These are phyloP conservation scores for Physocephala rufipes DNA, from an alignment of 2,888 invertebrate genomes.

Conservation along the genomic window DNA sequence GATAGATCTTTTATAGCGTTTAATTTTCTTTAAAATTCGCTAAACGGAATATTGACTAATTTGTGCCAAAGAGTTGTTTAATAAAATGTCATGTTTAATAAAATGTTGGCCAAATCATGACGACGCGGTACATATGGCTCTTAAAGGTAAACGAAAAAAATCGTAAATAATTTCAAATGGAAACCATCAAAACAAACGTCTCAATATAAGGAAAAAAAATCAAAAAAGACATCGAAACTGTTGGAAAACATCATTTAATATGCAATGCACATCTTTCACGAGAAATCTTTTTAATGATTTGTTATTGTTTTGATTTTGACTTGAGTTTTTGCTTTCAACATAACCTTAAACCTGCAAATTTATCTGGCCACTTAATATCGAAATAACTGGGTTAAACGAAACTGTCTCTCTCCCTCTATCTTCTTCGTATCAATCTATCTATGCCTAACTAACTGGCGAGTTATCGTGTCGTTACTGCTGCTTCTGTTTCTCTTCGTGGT, in stretches of 20 bases:
- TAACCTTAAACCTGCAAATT: slow-evolving; percentile 31
- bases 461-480: not conserved
- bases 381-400: not conserved
- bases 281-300: slow-evolving; percentile 28
- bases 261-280: slow-evolving; percentile 28
- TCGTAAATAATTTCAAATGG: not conserved
- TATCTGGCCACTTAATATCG: slow-evolving; percentile 34
- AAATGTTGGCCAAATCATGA: slow-evolving; percentile 17
- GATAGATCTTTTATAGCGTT: too few relatives aligned
- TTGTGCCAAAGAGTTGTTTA: slow-evolving; percentile 22
- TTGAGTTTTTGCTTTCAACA: slow-evolving; percentile 20
- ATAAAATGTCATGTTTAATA: slow-evolving; percentile 22
- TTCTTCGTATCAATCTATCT: slow-evolving; percentile 27
- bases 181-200: too few relatives aligned
- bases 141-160: not conserved
- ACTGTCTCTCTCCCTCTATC: slow-evolving; percentile 1
- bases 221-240: slow-evolving; percentile 34
- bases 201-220: too few relatives aligned
- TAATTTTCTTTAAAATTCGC: slow-evolving; percentile 34
- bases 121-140: not conserved
- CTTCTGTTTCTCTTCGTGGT: not conserved
- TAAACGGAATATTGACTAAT: slow-evolving; percentile 32
- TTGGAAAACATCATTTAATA: slow-evolving; percentile 35
- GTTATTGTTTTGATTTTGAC: slow-evolving; percentile 27
- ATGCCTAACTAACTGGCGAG: slow-evolving; percentile 12